These are phyloP conservation scores for Proctacanthus coquilletti DNA, from an alignment of 1,140 invertebrate genomes.

Conservation along the genomic window DNA sequence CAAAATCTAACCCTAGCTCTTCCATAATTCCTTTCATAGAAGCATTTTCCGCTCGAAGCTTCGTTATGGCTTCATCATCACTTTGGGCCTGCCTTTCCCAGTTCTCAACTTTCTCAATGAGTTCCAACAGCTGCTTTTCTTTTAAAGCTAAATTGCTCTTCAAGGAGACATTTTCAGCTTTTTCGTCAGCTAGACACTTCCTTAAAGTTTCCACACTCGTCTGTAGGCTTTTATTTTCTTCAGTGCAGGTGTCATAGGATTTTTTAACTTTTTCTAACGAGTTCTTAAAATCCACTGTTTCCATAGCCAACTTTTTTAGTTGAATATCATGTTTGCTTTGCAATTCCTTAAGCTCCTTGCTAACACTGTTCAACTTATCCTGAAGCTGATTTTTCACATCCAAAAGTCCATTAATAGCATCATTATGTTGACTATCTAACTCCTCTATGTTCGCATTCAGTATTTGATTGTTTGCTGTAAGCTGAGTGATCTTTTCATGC, in stretches of 20 bases:
- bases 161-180: not conserved
- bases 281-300: too few species aligned
- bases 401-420: slow-evolving; percentile 46
- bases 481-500: slow-evolving; percentile 30
- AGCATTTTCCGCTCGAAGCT: not conserved
- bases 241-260: too few species aligned
- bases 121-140: slow-evolving; percentile 5
- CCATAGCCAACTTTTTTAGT: not conserved
- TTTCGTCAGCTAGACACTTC: not conserved
- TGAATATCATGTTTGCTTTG: not conserved
- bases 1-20: not conserved
- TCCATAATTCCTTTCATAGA: slow-evolving; percentile 1
- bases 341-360: slow-evolving; percentile 8
- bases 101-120: slow-evolving; percentile 10
- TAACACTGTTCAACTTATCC: slow-evolving; percentile 30
- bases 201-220: too few species aligned
- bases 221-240: too few species aligned
- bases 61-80: not conserved
- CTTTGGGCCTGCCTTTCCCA: not conserved
- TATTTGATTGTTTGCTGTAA: slow-evolving; percentile 36
- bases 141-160: not conserved
- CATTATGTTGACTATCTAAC: slow-evolving; percentile 53
- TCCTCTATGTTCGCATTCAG: slow-evolving; percentile 47
- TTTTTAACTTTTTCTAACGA: too few species aligned
- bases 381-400: slow-evolving; percentile 44